These are phyloP conservation scores for Phylloscopus trochiloides DNA, from an alignment of 2,113 vertebrate species.

Conservation along the genomic window DNA sequence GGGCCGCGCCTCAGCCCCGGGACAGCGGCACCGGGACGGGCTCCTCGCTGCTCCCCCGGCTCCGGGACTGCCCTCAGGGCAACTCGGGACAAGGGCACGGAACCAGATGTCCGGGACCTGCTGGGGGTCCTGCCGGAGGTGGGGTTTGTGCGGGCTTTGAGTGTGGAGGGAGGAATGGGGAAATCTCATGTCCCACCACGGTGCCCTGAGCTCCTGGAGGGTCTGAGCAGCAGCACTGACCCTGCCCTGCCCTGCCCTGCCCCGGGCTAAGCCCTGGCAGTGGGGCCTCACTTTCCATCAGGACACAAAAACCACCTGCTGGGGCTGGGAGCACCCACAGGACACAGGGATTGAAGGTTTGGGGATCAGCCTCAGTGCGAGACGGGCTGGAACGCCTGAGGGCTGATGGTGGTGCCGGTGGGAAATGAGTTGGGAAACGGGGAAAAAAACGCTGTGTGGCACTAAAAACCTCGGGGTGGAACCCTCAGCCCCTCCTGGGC, in stretches of 20 bases:
- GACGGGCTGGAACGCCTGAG: rapidly evolving
- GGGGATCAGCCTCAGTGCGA: rapidly evolving
- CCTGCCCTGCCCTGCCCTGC: neutral
- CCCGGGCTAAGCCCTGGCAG: neutral
- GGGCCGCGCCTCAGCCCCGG: neutral
- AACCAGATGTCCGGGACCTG: neutral
- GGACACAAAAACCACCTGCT: rapidly evolving
- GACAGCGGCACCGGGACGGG: rapidly evolving
- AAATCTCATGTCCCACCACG: rapidly evolving
- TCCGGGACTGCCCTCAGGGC: neutral
- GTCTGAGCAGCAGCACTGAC: neutral
- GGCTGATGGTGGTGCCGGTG: neutral
- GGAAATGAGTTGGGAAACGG: neutral
- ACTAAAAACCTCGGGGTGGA: rapidly evolving
- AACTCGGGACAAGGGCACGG: rapidly evolving
- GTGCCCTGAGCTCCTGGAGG: neutral
- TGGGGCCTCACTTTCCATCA: rapidly evolving
- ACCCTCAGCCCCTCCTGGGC: neutral
- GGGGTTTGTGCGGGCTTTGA: neutral
- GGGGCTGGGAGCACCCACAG: neutral
- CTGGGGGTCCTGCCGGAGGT: neutral
- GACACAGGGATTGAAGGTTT: neutral
- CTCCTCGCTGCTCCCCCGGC: neutral
- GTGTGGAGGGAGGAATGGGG: rapidly evolving
- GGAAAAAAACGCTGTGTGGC: neutral